Evolutionary conservation across 2,113 vertebrate genomes (phyloP), one percentile per base, ranked within the genome.

Genomic region (Carlito syrichta): DNA sequence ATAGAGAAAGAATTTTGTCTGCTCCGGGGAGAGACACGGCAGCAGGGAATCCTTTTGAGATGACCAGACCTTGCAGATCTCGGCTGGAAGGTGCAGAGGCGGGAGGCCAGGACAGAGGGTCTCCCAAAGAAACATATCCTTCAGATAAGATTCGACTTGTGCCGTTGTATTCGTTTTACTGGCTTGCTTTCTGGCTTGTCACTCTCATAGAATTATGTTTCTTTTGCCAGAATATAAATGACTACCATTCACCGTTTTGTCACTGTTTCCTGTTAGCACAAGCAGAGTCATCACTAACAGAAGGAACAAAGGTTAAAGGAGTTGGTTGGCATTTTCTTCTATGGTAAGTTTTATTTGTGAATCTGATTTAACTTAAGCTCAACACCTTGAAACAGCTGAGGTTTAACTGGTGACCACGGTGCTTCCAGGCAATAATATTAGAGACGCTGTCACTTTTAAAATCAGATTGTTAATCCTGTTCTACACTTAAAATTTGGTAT

Each of bases 141-240:
- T 90, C 23, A 32, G 27, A 10, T 8, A 38, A 88, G 89, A 87
- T 40, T 78, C 45, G 54, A 27, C 19, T 79, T 48, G 12, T 8
- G n/a, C 11, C 5, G 5, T 5, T 22, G 8, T n/a, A 8, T 54
- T 38, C 71, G 68, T 90, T 82, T 69, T 85, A 27, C 71, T 91
- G 45, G 6, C 14, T 66, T 78, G 32, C 35, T 85, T 20, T 89
- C 60, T 74, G 52, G 84, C 74, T 58, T 63, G 38, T 54, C 84
- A 71, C 76, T 91, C 77, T 88, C 86, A 8, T 48, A 77, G 71
- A 96, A 78, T 82, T 74, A 11, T n/a, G 58, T 32, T 50, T 43
- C 13, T 50, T 62, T 40, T n/a, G n/a, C 86, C 50, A 84, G 74
- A 48, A 62, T 78, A 66, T 78, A 83, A 89, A 76, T 86, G 32